phyloP scores from a whole-genome alignment of 2,888 invertebrate species.

The Asteroscopus sphinx region DNA sequence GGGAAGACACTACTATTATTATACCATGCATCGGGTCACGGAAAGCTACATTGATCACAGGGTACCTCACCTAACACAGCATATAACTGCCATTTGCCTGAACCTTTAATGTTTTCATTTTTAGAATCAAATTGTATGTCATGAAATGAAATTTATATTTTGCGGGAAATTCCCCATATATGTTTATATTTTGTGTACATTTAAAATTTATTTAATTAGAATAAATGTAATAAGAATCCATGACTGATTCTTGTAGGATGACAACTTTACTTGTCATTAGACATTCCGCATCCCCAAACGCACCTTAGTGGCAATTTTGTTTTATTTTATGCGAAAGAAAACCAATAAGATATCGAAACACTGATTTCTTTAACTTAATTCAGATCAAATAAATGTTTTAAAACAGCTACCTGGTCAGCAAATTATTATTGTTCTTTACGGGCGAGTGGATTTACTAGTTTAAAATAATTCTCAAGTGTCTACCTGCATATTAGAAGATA shows the following conservation, averaged over 20 bases:
- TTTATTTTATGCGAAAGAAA: too few relatives aligned
- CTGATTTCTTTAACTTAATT: too few relatives aligned
- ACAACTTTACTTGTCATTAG: not conserved
- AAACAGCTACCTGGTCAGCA: too few relatives aligned
- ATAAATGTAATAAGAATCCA: not conserved
- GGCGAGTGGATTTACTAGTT: not conserved
- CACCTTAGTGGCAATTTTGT: too few relatives aligned
- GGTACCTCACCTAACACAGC: conserved; percentile 22
- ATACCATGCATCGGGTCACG: conserved; percentile 46
- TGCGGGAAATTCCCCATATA: too few relatives aligned
- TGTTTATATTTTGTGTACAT: too few relatives aligned
- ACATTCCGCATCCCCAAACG: too few relatives aligned
- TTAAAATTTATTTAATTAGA: too few relatives aligned
- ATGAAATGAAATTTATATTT: conserved; percentile 14
- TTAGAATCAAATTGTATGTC: conserved; percentile 30
- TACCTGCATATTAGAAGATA: conserved; percentile 54
- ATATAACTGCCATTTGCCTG: conserved; percentile 30
- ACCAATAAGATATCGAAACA: too few relatives aligned
- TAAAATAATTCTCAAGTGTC: conserved; percentile 20
- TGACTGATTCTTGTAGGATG: conserved; percentile 5
- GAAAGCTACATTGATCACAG: conserved; percentile 54
- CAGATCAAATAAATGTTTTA: too few relatives aligned
- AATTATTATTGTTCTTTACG: too few relatives aligned
- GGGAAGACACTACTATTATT: too few relatives aligned
- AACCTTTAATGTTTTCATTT: conserved; percentile 41